Percentiles rank a stretch among this genome's conserved stretches.
Conservation (phyloP, 2,888 invertebrate species). For the Gerris lacustris region DNA sequence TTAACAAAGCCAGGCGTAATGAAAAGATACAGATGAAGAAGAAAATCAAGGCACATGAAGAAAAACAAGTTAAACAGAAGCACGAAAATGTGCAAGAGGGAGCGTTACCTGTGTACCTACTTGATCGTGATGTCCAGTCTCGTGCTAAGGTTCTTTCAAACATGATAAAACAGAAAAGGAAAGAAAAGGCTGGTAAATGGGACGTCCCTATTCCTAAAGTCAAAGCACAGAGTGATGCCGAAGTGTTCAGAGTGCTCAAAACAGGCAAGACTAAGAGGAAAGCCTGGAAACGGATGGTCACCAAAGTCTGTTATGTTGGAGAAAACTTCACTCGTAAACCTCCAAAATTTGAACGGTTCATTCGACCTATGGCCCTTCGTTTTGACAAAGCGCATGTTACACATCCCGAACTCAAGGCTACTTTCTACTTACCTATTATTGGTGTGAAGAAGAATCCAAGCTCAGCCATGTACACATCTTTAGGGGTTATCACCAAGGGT, state of each 20-base stretch:
- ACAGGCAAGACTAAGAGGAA: slow-evolving; percentile 87
- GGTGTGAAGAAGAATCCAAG: slow-evolving; percentile 99
- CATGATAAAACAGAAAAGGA: slow-evolving; percentile 98
- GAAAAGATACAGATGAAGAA: slow-evolving; percentile 99
- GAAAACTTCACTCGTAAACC: slow-evolving; percentile 98
- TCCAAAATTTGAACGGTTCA: slow-evolving; percentile 97
- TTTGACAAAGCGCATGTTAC: slow-evolving; percentile 98
- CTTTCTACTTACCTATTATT: slow-evolving; percentile 92
- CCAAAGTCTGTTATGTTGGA: slow-evolving; percentile 94
- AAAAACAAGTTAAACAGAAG: slow-evolving; percentile 70
- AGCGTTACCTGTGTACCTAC: slow-evolving; percentile 87
- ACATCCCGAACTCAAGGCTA: slow-evolving; percentile 96
- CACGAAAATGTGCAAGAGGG: slow-evolving; percentile 76
- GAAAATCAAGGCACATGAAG: slow-evolving; percentile 94
- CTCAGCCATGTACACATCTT: slow-evolving; percentile 88
- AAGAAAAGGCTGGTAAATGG: slow-evolving; percentile 99
- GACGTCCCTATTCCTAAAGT: slow-evolving; percentile 99
- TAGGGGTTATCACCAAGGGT: slow-evolving; percentile 98
- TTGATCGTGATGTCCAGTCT: slow-evolving; percentile 90
- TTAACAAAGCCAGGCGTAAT: slow-evolving; percentile 88
- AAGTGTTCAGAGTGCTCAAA: slow-evolving; percentile 86
- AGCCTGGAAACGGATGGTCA: slow-evolving; percentile 99
- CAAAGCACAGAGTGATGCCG: slow-evolving; percentile 87
- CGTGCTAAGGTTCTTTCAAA: slow-evolving; percentile 92
- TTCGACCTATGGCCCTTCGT: slow-evolving; percentile 90